Percentiles rank a stretch among this genome's conserved stretches.
Evolutionary conservation across 1,140 invertebrate genomes (phyloP).

Genomic region (Macrobrachium nipponense): DNA sequence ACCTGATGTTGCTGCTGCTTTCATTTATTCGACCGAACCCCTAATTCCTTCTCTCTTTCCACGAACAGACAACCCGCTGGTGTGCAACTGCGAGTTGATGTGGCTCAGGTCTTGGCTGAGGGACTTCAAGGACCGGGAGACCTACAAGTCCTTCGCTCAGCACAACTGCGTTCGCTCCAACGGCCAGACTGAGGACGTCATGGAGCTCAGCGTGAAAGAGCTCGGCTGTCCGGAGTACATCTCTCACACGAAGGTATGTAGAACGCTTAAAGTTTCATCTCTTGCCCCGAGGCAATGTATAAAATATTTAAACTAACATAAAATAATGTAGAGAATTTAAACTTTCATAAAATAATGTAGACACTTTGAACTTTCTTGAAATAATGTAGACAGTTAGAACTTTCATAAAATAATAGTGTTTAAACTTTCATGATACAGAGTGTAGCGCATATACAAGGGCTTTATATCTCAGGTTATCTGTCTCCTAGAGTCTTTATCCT

Average conservation of each 20-base stretch:
- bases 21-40: constrained; percentile 25
- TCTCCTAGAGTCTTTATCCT: neutral
- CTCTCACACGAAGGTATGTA: neutral
- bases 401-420: neutral
- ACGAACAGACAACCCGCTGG: constrained; percentile 84
- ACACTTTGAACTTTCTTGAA: neutral
- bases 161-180: constrained; percentile 46
- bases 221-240: constrained; percentile 45
- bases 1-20: constrained; percentile 43
- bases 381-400: neutral
- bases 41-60: constrained; percentile 43
- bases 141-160: constrained; percentile 44
- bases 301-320: neutral
- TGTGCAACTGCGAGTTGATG: constrained; percentile 86
- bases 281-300: neutral
- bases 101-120: constrained; percentile 86
- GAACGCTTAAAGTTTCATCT: neutral
- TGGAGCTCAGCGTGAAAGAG: constrained; percentile 6
- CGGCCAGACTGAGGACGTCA: constrained; percentile 25
- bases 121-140: constrained; percentile 48
- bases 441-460: too few relatives aligned
- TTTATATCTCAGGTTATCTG: neutral
- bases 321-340: neutral
- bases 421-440: too few relatives aligned
- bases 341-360: neutral